Evolutionary conservation across 1,140 invertebrate species (phyloP).

Genomic region (Polyergus mexicanus): DNA sequence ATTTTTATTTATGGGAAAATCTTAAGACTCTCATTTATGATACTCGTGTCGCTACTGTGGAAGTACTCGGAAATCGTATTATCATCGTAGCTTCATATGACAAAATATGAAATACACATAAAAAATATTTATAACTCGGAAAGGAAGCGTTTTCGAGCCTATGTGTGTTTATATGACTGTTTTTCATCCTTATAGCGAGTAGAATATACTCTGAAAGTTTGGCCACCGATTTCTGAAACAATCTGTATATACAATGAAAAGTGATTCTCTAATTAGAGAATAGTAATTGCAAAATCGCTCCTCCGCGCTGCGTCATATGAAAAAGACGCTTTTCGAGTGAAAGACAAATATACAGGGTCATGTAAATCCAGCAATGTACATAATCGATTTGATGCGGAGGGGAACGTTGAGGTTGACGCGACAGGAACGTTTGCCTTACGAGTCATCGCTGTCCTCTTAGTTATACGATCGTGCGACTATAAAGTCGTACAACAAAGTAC

Average conservation of each 20-base stretch:
- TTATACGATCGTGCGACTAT: constrained; percentile 54
- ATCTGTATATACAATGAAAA: background rate
- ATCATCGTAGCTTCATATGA: too few species aligned
- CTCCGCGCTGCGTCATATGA: background rate
- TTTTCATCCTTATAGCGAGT: too few species aligned
- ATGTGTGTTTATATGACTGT: too few species aligned
- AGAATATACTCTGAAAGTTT: too few species aligned
- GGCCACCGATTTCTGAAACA: too few species aligned
- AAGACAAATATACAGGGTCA: background rate
- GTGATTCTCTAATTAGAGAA: background rate
- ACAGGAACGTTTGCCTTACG: constrained; percentile 24
- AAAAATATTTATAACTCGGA: too few species aligned
- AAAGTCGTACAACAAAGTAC: constrained; percentile 56
- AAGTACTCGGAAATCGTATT: too few species aligned
- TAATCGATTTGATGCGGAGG: constrained; percentile 12
- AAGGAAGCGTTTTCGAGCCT: too few species aligned
- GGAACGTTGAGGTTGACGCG: background rate
- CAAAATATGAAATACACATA: too few species aligned
- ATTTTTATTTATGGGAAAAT: too few species aligned
- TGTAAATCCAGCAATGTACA: background rate
- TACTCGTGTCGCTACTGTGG: too few species aligned
- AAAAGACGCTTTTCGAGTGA: background rate
- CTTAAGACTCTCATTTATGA: too few species aligned
- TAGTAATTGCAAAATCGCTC: background rate
- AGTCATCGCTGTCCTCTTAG: constrained; percentile 51